Evolutionary conservation across 2,113 vertebrate genomes (phyloP), one percentile per base, ranked within the genome.

Genomic region (Choloepus hoffmanni): DNA sequence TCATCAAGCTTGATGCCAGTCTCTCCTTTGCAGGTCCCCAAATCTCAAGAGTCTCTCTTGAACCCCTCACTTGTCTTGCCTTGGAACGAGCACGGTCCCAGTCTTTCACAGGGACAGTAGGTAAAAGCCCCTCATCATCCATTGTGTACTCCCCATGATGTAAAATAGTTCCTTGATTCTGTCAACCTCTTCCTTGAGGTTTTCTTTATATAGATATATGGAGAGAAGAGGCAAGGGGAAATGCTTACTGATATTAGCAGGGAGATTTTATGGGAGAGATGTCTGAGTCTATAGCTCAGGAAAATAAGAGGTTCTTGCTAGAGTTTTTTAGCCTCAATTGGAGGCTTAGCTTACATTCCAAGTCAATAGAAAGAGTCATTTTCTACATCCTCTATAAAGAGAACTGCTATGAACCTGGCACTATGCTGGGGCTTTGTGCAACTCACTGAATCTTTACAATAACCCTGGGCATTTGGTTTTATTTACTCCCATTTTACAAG

Each of bases 401-500:
- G 9, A 60, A 87, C 9, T n/a, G 63, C 5, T 12, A 74, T 28
- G 8, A 76, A 82, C 12, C 55, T 36, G 14, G 33, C 4, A 85
- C 77, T 81, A 19, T 33, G 36, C 14, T 19, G 0, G 4, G 12
- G 45, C 28, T 79, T 90, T 85, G 28, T 28, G 24, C 33, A 78
- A 45, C 26, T 81, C 72, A 89, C 15, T 82, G 36, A 94, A 84
- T 48, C 36, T 92, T 94, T 79, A 67, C 30, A 94, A 65, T 58
- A 88, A 62, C 3, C 30, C 30, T 45, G 23, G 24, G 7, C 86
- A 2, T 3, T 45, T 11, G 13, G 7, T 43, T 95, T 65, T 55
- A 62, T 45, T 72, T 74, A 55, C 36, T 88, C 3, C 26, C 14
- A 43, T 72, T 82, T 76, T 55, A 53, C 45, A 89, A 90, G 89